Conservation (phyloP, 2,888 invertebrate species). For the Gortyna flavago region DNA sequence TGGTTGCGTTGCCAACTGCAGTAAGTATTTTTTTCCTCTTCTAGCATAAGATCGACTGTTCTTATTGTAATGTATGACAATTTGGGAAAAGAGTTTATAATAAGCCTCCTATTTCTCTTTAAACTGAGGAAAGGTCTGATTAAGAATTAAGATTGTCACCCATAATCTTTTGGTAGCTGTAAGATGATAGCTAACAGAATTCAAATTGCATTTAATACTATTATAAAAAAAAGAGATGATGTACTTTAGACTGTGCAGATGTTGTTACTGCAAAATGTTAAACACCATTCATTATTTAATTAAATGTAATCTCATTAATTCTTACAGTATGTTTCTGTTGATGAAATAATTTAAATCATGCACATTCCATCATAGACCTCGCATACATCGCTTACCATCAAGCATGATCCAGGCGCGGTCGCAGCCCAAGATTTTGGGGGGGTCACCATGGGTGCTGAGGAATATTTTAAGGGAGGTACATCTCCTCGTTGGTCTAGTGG, state of each 20-base stretch:
- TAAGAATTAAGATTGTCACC: neutral
- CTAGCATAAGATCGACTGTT: neutral
- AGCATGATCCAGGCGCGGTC: too few species aligned
- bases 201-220: neutral
- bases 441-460: too few species aligned
- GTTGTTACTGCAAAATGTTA: neutral
- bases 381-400: too few species aligned
- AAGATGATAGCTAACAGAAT: neutral
- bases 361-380: too few species aligned
- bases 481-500: too few species aligned
- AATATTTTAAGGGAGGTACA: too few species aligned
- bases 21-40: constrained; percentile 86
- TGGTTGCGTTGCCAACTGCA: constrained; percentile 97
- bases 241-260: neutral
- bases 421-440: too few species aligned
- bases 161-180: neutral
- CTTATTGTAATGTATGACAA: neutral
- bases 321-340: neutral
- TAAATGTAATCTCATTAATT: neutral
- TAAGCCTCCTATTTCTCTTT: neutral
- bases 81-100: neutral
- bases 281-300: neutral
- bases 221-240: neutral
- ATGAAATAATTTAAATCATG: neutral
- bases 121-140: neutral